Base-by-base conservation (phyloP, 2,113 vertebrate genomes). In the Rhinichthys klamathensis region DNA sequence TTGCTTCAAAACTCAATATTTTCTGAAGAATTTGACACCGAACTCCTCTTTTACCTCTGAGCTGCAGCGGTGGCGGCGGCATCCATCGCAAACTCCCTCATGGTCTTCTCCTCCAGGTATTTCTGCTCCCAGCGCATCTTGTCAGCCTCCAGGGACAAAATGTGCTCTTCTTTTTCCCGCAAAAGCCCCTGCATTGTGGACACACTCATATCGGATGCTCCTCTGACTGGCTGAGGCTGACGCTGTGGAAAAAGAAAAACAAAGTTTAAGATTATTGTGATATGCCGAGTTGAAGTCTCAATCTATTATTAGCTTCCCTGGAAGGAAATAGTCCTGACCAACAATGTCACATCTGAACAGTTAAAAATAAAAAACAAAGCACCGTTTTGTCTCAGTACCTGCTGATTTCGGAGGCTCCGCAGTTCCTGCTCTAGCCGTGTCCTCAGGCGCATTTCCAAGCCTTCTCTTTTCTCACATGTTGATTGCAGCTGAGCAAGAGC, bases 91-190 rank as follows among this genome's bases (percentile, higher is more conserved):
- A 99, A 99, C 93, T 99, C 97, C 86, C 96, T 94, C 97, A 99
- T 99, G 91, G 98, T 98, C 88, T 97, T 97, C 84, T 99, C 98
- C 91, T 99, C 98, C 88, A 99, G 89, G 85, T 98, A 99, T 87
- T 99, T 99, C 89, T 99, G 98, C 90, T 99, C 98, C 98, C 98
- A 99, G 91, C 96, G 98, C 82, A 96, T 99, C 96, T 99, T 98
- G 90, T 99, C 98, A 0, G 98, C 97, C 92, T 99, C 98, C 89
- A 99, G 93, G 0, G 97, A 97, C 90, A 99, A 90, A 85, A 99
- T 95, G 69, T 94, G 93, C 89, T 99, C 98, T 89, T 99, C 98
- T 67, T 94, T 96, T 92, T 99, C 98, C 81, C 97, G 93, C 88
- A 99, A 92, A 88, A 96, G 96, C 92, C 97, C 97, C 0, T 96